Conservation (phyloP, 2,888 invertebrate genomes). For the Enoplolaimus lenunculus region DNA sequence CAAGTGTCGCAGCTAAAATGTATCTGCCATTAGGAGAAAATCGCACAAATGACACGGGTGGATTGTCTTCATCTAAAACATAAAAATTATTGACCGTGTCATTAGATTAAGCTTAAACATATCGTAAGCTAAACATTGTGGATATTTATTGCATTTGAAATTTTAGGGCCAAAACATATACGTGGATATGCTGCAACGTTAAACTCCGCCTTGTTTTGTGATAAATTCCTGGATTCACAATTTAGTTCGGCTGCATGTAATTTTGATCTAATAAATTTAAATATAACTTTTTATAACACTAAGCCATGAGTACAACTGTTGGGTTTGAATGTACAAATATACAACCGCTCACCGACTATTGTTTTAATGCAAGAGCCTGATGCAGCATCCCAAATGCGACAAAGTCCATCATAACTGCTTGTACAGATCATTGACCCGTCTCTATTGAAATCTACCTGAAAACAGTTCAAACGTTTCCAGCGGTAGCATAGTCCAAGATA, state of each 20-base stretch:
- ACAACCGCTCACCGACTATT: slow-evolving; percentile 52
- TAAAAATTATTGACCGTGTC: slow-evolving; percentile 13
- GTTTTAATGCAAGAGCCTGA: slow-evolving; percentile 98
- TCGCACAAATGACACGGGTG: slow-evolving; percentile 97
- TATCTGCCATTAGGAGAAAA: slow-evolving; percentile 99
- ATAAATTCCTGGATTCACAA: too few species aligned
- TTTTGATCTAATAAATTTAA: too few species aligned
- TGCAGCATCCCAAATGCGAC: slow-evolving; percentile 98
- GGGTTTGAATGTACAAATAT: too few species aligned
- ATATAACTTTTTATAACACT: too few species aligned
- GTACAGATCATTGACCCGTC: slow-evolving; percentile 97
- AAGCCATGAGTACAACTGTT: too few species aligned
- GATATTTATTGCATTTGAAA: too few species aligned
- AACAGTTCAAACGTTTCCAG: slow-evolving; percentile 12
- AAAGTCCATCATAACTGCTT: slow-evolving; percentile 92
- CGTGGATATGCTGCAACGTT: too few species aligned
- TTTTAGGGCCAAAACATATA: too few species aligned
- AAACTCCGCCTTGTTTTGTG: too few species aligned
- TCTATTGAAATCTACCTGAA: slow-evolving; percentile 73
- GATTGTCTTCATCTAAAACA: slow-evolving; percentile 79
- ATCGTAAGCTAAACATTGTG: too few species aligned
- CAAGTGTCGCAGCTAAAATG: slow-evolving; percentile 89
- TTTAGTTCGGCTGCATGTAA: too few species aligned
- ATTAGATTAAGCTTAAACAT: too few species aligned
- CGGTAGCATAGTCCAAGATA: slow-evolving; percentile 3